Evolutionary conservation across 2,797 vertebrate genomes (phyloP).

Genomic region (Acanthurus leucopareius): DNA sequence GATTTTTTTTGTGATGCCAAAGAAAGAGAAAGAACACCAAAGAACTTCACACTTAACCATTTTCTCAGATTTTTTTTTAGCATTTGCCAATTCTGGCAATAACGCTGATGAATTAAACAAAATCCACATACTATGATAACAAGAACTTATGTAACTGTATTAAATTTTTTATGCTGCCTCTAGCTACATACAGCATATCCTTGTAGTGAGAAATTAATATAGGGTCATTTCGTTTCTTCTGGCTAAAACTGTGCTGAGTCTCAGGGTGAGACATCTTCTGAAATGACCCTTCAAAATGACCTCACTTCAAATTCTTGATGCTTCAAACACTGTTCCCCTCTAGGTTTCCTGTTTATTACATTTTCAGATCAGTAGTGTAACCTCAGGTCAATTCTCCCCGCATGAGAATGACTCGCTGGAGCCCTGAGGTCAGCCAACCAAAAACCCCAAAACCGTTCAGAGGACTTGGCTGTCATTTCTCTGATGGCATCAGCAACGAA

Average conservation of each 20-base stretch:
- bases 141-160: background rate
- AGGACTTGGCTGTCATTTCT: constrained; percentile 32
- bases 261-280: constrained; percentile 24
- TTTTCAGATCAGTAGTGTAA: constrained; percentile 50
- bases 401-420: constrained; percentile 10
- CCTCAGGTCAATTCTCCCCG: constrained; percentile 37
- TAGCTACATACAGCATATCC: background rate
- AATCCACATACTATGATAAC: background rate
- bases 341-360: constrained; percentile 47
- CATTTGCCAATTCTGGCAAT: background rate
- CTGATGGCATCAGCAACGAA: constrained; percentile 31
- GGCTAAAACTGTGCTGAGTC: constrained; percentile 1
- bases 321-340: constrained; percentile 25
- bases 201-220: background rate
- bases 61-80: background rate
- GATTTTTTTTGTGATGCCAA: background rate
- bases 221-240: constrained; percentile 9
- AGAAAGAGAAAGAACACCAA: background rate
- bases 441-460: constrained; percentile 25
- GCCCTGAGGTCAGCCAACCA: constrained; percentile 46
- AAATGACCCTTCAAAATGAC: constrained; percentile 43
- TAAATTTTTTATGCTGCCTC: background rate
- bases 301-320: constrained; percentile 36
- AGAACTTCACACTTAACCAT: background rate
- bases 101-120: background rate